Conservation (phyloP, 2,113 vertebrate genomes). For the Carollia perspicillata region DNA sequence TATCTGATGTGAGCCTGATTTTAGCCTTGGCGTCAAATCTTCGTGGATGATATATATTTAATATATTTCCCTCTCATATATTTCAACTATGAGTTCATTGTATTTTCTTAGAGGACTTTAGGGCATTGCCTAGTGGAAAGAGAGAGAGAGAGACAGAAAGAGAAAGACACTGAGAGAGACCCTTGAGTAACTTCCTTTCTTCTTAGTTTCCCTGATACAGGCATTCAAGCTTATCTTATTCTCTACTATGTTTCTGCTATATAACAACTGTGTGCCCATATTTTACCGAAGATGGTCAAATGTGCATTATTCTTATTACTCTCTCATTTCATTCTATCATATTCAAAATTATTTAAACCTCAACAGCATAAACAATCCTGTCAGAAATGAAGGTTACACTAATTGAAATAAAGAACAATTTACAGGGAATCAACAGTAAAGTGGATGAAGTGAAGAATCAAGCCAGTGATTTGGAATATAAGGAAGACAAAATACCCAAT, state of each 20-base stretch:
- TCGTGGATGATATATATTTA: not conserved
- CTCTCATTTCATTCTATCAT: slow-evolving; percentile 20
- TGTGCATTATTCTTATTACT: not conserved
- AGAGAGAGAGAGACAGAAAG: not conserved
- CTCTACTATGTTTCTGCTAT: not conserved
- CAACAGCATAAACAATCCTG: too few relatives aligned
- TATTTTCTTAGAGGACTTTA: not conserved
- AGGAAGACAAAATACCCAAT: too few relatives aligned
- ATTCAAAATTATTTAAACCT: slow-evolving; percentile 16
- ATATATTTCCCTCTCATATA: too few relatives aligned
- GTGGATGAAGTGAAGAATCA: too few relatives aligned
- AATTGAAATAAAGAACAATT: too few relatives aligned
- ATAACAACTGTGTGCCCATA: not conserved
- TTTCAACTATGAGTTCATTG: not conserved
- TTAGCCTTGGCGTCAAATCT: not conserved
- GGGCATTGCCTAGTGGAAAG: not conserved
- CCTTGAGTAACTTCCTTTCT: not conserved
- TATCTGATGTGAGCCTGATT: not conserved
- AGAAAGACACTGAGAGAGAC: not conserved
- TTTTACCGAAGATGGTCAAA: slow-evolving; percentile 18
- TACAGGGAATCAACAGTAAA: too few relatives aligned
- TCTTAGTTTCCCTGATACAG: not conserved
- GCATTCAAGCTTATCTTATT: not conserved
- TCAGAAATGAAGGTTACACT: too few relatives aligned
- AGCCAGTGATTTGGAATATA: too few relatives aligned